phyloP scores from a whole-genome alignment of 2,113 vertebrate species.

The Strigops habroptila region DNA sequence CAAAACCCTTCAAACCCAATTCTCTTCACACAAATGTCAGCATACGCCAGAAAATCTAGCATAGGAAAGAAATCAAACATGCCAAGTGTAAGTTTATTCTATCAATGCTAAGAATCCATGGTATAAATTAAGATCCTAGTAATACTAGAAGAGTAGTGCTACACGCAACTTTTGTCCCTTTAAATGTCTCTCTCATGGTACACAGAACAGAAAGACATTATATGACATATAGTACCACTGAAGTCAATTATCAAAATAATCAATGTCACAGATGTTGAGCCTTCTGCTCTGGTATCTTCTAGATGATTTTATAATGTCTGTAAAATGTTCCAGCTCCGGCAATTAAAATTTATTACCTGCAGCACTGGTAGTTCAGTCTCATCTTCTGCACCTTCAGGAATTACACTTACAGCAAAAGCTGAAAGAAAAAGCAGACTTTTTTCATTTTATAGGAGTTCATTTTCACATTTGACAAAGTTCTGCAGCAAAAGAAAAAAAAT shows the following conservation, averaged over 20 bases:
- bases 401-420: slow-evolving; percentile 58
- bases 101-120: neutral
- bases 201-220: neutral
- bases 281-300: neutral
- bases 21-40: neutral
- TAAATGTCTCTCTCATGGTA: neutral
- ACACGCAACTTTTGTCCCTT: neutral
- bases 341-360: slow-evolving; percentile 68
- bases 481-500: neutral
- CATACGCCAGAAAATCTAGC: neutral
- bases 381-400: slow-evolving; percentile 63
- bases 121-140: neutral
- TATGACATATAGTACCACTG: neutral
- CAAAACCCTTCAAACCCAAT: neutral
- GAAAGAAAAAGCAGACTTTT: slow-evolving; percentile 33
- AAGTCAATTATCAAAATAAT: neutral
- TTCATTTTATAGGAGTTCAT: slow-evolving; percentile 18
- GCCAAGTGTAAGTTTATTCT: neutral
- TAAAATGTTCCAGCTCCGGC: neutral
- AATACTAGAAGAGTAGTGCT: neutral
- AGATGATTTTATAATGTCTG: neutral
- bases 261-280: neutral
- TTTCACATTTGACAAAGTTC: slow-evolving; percentile 15
- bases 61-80: neutral
- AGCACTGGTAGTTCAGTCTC: slow-evolving; percentile 5